phyloP scores from a whole-genome alignment of 2,888 invertebrate genomes.

The Rhodophaea formosa region DNA sequence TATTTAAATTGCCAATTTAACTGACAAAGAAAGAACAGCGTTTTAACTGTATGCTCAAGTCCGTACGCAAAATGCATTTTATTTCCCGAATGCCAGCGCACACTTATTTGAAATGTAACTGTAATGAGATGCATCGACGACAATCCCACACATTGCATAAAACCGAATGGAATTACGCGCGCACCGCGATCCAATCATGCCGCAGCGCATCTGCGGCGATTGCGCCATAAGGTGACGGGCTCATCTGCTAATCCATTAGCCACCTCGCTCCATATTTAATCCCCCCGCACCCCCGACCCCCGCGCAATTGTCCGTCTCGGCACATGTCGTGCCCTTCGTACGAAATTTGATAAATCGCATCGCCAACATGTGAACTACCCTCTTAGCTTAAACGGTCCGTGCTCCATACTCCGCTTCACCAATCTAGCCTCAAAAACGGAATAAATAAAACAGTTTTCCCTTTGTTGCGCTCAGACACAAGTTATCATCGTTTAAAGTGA shows the following conservation, averaged over 20 bases:
- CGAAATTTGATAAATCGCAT: constrained; percentile 80
- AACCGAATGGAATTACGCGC: constrained; percentile 32
- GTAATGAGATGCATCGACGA: not conserved
- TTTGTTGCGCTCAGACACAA: constrained; percentile 36
- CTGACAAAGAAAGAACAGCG: too few relatives aligned
- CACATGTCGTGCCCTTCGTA: constrained; percentile 77
- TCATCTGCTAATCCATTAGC: constrained; percentile 76
- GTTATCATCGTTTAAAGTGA: constrained; percentile 62
- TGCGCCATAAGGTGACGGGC: constrained; percentile 66
- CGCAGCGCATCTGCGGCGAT: constrained; percentile 66
- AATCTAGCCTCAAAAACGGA: constrained; percentile 27
- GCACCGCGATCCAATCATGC: constrained; percentile 47
- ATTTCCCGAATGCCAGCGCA: not conserved
- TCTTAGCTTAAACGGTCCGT: constrained; percentile 74
- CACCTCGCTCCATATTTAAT: constrained; percentile 76
- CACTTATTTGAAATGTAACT: not conserved
- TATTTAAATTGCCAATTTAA: too few relatives aligned
- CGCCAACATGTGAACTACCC: constrained; percentile 80
- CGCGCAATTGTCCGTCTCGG: constrained; percentile 65
- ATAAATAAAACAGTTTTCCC: constrained; percentile 11
- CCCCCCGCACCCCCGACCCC: constrained; percentile 43
- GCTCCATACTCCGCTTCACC: constrained; percentile 35
- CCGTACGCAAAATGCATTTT: not conserved
- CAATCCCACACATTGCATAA: not conserved
- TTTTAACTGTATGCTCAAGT: too few relatives aligned